Evolutionary conservation across 1,140 invertebrate genomes (phyloP).

Genomic region (Cardiocondyla obscurior): DNA sequence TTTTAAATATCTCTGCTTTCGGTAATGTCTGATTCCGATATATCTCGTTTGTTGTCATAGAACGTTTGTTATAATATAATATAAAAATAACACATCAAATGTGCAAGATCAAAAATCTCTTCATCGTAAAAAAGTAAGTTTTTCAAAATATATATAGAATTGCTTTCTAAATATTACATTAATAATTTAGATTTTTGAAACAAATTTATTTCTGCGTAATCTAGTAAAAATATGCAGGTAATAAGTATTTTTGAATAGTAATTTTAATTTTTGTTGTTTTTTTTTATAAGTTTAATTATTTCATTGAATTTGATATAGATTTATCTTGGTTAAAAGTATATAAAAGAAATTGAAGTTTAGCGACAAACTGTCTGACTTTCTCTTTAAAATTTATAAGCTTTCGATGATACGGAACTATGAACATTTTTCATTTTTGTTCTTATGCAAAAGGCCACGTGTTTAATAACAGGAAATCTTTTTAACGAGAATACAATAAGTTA

Average conservation of each 20-base stretch:
- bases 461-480: constrained; percentile 11
- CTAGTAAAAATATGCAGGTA: not conserved
- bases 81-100: constrained; percentile 18
- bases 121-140: not conserved
- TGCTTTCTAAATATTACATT: not conserved
- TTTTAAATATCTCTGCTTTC: constrained; percentile 16
- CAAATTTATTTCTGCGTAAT: not conserved
- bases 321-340: constrained; percentile 5
- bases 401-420: constrained; percentile 16
- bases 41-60: not conserved
- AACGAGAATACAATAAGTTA: not conserved
- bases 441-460: not conserved
- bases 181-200: not conserved
- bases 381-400: constrained; percentile 13
- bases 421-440: constrained; percentile 41
- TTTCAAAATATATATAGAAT: not conserved
- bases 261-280: not conserved
- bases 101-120: constrained; percentile 31
- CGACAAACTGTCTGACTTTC: not conserved
- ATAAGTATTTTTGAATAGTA: not conserved
- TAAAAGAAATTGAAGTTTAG: not conserved
- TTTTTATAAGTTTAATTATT: not conserved
- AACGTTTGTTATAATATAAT: not conserved
- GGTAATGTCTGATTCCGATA: constrained; percentile 20
- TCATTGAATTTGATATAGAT: not conserved